Conservation (phyloP, 2,113 vertebrate species). For the Nymphicus hollandicus region DNA sequence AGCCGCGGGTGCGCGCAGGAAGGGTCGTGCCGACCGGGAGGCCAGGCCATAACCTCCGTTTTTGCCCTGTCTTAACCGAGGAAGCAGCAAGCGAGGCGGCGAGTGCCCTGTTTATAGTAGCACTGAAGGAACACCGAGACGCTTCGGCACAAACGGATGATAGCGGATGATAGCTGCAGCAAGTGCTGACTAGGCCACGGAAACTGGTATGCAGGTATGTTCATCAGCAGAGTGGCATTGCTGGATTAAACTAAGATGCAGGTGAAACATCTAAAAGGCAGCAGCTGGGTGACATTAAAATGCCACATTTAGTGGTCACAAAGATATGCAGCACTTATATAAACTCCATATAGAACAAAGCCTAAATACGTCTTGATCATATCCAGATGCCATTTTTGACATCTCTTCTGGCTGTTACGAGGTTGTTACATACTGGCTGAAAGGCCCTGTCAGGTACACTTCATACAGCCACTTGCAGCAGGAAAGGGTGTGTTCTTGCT, state of each 20-base stretch:
- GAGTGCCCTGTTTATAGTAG: rapidly evolving
- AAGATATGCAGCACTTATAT: rapidly evolving
- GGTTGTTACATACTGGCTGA: not conserved
- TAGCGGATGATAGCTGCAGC: not conserved
- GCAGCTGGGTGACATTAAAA: not conserved
- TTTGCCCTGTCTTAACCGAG: rapidly evolving
- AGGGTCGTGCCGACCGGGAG: not conserved
- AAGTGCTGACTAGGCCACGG: rapidly evolving
- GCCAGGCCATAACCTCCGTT: rapidly evolving
- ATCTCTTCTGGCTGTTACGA: rapidly evolving
- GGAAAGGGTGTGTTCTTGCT: not conserved
- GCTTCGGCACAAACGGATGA: rapidly evolving
- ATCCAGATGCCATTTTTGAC: not conserved
- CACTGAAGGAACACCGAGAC: not conserved
- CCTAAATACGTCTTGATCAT: rapidly evolving
- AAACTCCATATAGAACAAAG: not conserved
- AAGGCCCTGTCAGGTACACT: not conserved
- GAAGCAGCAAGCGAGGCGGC: not conserved
- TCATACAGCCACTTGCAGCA: not conserved
- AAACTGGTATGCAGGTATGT: not conserved
- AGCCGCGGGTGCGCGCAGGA: not conserved
- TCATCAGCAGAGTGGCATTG: rapidly evolving
- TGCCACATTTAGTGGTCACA: rapidly evolving
- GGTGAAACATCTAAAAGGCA: not conserved
- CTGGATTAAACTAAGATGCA: not conserved